Conservation (phyloP, 2,888 invertebrate species). For the Synergus umbraculus region DNA sequence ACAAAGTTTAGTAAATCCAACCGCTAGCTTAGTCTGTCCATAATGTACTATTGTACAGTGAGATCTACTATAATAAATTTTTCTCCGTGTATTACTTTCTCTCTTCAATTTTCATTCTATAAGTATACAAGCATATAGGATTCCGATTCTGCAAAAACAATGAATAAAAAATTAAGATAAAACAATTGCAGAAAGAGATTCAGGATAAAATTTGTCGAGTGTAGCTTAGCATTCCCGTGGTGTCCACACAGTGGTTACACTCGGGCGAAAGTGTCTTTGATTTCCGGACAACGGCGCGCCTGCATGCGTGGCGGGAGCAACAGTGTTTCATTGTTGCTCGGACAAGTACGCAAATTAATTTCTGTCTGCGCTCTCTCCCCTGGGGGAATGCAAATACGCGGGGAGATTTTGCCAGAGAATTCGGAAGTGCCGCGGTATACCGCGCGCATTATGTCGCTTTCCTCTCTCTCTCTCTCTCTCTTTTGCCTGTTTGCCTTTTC, state of each 20-base stretch:
- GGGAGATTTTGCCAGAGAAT: conserved; percentile 72
- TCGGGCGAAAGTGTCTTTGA: conserved; percentile 66
- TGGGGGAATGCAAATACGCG: conserved; percentile 70
- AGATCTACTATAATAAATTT: no score
- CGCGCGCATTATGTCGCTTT: conserved; percentile 72
- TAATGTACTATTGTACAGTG: no score
- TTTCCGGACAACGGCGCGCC: conserved; percentile 60
- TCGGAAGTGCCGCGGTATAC: conserved; percentile 73
- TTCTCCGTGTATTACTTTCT: no score
- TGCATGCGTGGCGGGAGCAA: conserved; percentile 52
- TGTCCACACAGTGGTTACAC: conserved; percentile 50
- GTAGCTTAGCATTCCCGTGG: conserved; percentile 43
- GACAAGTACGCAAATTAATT: conserved; percentile 74
- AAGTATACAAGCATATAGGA: no score
- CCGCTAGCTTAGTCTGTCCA: no score
- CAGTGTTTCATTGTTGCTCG: conserved; percentile 68
- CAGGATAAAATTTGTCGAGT: conserved; percentile 54
- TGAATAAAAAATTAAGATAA: conserved; percentile 1
- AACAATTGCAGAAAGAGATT: conserved; percentile 34
- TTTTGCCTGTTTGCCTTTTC: conserved; percentile 55
- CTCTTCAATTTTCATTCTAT: no score
- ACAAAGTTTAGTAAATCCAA: no score
- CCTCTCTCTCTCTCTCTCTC: conserved; percentile 58
- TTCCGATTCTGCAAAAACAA: background rate
- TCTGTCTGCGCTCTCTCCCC: conserved; percentile 66